These are phyloP conservation scores for Coracopsis vasa DNA, from an alignment of 2,113 vertebrate species.

Conservation along the genomic window DNA sequence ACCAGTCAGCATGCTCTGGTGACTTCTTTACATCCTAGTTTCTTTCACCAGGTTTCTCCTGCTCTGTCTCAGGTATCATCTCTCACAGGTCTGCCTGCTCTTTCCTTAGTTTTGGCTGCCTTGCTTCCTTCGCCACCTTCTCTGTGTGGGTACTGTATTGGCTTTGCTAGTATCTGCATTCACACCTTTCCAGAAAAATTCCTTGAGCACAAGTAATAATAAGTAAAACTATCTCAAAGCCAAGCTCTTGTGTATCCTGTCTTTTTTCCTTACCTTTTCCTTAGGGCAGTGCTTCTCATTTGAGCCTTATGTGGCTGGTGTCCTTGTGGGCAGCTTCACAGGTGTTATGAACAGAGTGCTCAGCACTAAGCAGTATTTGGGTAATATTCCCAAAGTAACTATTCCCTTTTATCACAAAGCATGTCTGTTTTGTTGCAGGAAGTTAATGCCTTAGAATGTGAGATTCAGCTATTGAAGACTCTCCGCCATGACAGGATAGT, in stretches of 20 bases:
- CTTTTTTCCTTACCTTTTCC: not conserved
- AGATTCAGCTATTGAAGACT: conserved; percentile 92
- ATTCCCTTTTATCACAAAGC: not conserved
- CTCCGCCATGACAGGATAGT: conserved; percentile 88
- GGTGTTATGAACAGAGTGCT: not conserved
- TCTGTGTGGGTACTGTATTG: not conserved
- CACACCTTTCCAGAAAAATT: not conserved
- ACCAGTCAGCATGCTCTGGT: not conserved
- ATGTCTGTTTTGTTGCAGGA: conserved; percentile 71
- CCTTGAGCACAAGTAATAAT: not conserved
- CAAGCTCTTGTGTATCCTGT: not conserved
- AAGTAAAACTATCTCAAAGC: not conserved
- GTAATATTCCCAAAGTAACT: not conserved
- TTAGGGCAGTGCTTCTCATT: not conserved
- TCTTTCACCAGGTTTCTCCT: not conserved
- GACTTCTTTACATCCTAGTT: not conserved
- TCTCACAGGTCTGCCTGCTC: not conserved
- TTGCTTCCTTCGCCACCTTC: not conserved
- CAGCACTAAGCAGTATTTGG: not conserved
- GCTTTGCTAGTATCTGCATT: not conserved
- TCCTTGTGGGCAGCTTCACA: not conserved
- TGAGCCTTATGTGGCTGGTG: not conserved
- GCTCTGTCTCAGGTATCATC: not conserved
- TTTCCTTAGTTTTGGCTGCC: not conserved
- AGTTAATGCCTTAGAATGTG: conserved; percentile 91